Evolutionary conservation across 2,113 vertebrate genomes (phyloP), one percentile per base, ranked within the genome.

Genomic region (Python bivittatus): DNA sequence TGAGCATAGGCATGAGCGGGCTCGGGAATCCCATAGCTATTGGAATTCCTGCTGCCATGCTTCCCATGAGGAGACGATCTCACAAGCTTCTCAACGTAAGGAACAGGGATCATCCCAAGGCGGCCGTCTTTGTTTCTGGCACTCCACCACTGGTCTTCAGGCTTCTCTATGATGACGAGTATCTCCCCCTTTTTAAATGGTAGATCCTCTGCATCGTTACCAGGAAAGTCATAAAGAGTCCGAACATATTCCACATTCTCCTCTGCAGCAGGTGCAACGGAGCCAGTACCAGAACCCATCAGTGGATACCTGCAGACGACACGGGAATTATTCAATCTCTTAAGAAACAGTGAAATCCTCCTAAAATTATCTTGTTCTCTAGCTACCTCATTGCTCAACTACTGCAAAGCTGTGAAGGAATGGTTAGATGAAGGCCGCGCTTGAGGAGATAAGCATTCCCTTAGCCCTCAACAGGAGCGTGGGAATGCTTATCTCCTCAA

Each of bases 141-240:
- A 1, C 99, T 99, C 99, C 99, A 99, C 99, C 99, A 99, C 97
- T 99, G 99, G 97, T 99, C 99, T 97, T 99, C 99, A 0, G 99
- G 99, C 96, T 99, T 99, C 96, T 99, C 99, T 68, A 99, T 95
- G 92, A 99, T 99, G 29, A 98, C 98, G 64, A 99, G 97, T 92
- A 99, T 96, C 97, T 99, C 99, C 0, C 99, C 99, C 95, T 99
- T 99, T 96, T 99, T 99, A 96, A 99, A 99, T 9, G 99, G 99
- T 90, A 99, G 98, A 96, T 99, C 99, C 97, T 99, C 99, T 0
- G 99, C 99, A 88, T 99, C 99, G 1, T 98, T 99, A 86, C 99
- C 99, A 33, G 97, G 98, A 92, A 99, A 99, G 97, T 99, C 99
- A 94, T 99, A 99, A 1, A 99, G 99, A 98, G 99, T 99, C 98